phyloP scores from a whole-genome alignment of 2,113 vertebrate genomes.

The Urocolius indicus region DNA sequence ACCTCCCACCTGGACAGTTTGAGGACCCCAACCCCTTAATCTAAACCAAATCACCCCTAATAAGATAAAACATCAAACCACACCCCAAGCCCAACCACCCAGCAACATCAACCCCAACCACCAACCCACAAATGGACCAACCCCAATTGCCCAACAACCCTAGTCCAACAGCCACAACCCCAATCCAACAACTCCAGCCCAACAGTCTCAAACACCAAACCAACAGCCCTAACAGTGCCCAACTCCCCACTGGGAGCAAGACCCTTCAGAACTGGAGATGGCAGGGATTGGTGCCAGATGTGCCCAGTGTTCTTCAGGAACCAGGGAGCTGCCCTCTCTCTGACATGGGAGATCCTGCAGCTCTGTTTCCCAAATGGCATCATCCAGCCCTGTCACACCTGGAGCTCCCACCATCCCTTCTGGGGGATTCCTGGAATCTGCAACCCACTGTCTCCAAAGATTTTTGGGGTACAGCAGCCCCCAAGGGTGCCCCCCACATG shows the following conservation, averaged over 20 bases:
- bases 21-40: background rate
- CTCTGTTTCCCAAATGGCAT: background rate
- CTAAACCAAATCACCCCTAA: background rate
- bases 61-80: too few species aligned
- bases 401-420: background rate
- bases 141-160: background rate
- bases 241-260: background rate
- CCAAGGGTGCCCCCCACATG: background rate
- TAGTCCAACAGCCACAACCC: background rate
- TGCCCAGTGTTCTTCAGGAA: background rate
- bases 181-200: too few species aligned
- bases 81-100: background rate
- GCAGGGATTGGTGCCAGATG: rapidly evolving
- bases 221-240: background rate
- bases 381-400: background rate
- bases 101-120: background rate
- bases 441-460: rapidly evolving
- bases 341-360: background rate
- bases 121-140: too few species aligned
- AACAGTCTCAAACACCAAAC: too few species aligned
- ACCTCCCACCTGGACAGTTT: background rate
- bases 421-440: background rate
- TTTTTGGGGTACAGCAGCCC: background rate
- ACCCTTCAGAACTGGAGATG: rapidly evolving
- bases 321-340: background rate